A percentile compares a stretch with the other conserved stretches of the same genome.
phyloP scores from a whole-genome alignment of 2,888 invertebrate genomes.

The Pristionchus maxplancki region DNA sequence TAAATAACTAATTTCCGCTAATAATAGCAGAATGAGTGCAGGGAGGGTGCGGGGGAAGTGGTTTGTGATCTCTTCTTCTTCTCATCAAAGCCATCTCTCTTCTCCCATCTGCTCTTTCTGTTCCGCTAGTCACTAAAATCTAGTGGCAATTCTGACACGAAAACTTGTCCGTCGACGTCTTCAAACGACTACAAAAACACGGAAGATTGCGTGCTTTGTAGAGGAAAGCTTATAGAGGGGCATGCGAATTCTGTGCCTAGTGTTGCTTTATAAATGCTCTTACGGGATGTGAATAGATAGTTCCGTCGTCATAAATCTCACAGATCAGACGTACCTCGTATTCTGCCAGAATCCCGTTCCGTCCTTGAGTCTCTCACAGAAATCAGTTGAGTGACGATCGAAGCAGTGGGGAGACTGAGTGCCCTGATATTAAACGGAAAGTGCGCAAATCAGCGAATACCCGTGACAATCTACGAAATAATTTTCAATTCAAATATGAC shows the following conservation, averaged over 20 bases:
- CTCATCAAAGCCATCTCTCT: background rate
- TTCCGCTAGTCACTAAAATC: slow-evolving; percentile 26
- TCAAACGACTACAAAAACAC: background rate
- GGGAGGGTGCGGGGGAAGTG: background rate
- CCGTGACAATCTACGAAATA: too few species aligned
- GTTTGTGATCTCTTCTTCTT: background rate
- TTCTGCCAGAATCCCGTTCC: slow-evolving; percentile 48
- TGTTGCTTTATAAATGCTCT: background rate
- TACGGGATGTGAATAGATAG: background rate
- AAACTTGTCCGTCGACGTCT: background rate
- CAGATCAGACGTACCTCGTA: slow-evolving; percentile 31
- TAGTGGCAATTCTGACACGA: slow-evolving; percentile 32
- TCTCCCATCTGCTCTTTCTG: background rate
- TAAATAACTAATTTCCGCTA: background rate
- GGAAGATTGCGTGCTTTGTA: background rate
- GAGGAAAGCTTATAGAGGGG: background rate
- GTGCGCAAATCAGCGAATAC: too few species aligned
- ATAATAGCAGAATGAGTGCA: background rate
- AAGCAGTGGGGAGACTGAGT: slow-evolving; percentile 67
- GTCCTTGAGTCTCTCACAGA: slow-evolving; percentile 57
- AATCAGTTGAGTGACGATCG: slow-evolving; percentile 68
- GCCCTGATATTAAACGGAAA: slow-evolving; percentile 57
- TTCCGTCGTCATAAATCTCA: too few species aligned
- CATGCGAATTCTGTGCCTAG: background rate
- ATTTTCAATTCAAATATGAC: too few species aligned